Base-by-base conservation (phyloP, 1,140 invertebrate genomes). In the Zelostemma sp. region DNA sequence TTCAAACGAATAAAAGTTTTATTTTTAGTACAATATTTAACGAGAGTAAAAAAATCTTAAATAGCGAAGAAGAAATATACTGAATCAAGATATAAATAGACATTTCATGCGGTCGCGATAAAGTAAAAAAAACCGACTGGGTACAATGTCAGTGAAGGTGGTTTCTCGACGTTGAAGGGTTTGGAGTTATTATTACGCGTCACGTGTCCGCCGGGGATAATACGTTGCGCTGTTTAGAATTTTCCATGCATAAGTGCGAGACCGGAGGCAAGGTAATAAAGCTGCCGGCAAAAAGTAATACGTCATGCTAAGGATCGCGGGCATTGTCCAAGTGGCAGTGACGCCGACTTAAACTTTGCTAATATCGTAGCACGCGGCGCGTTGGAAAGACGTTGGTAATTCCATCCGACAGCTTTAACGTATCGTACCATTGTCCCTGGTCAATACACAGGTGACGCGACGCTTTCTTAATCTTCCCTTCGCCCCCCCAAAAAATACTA, bases 291-390 rank as follows among this genome's bases (percentile, higher is more conserved):
- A 57, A n/a, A 68, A 61, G 58, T 55, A 61, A 68, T 59, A 18
- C 50, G 45, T 66, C 50, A 49, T 28, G 49, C 15, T 48, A 59
- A 66, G 38, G 49, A 49, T 66, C 19, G 19, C 49, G 41, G 17
- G 38, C 21, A 61, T 67, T 61, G 57, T 67, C 47, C 57, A 50
- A n/a, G 25, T 1, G 18, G 16, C 45, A 17, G 25, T 21, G 18
- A 47, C 16, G 16, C 6, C 60, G 64, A 61, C 64, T 35, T 41
- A 47, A 68, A 68, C 65, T 68, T 68, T 68, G 47, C 54, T 68
- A 68, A 68, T 68, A 68, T 62, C 59, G 41, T 18, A 40, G 43
- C 25, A 46, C 9, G 46, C 41, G 54, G 14, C 28, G 28, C 28
- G 18, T 41, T 18, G 11, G 31, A 63, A 50, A 49, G 57, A 66